phyloP scores from a whole-genome alignment of 2,888 invertebrate species.

The Cheilosia soror region DNA sequence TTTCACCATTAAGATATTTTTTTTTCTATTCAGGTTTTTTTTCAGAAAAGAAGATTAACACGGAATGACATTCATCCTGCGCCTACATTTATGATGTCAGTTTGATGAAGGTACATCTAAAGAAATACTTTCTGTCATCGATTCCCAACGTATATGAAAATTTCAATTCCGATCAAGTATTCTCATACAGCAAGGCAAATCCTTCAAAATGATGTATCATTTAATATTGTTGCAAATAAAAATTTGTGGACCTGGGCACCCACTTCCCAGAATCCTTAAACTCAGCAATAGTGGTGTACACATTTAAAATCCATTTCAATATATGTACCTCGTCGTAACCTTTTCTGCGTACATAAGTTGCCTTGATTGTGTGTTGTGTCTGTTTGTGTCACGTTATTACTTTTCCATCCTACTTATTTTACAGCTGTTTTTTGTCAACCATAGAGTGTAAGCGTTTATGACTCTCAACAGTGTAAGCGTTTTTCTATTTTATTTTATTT shows the following conservation, averaged over 20 bases:
- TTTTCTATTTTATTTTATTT: not conserved
- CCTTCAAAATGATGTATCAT: conserved; percentile 10
- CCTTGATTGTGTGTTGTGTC: not conserved
- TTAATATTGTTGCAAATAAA: not conserved
- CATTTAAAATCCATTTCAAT: not conserved
- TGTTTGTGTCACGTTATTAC: not conserved
- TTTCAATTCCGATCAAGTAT: conserved; percentile 11
- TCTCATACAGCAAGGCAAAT: not conserved
- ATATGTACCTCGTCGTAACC: conserved; percentile 1
- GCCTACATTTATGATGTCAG: not conserved
- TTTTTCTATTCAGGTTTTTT: not conserved
- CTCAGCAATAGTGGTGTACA: not conserved
- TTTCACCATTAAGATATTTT: not conserved
- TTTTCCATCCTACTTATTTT: conserved; percentile 28
- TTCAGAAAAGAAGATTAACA: not conserved
- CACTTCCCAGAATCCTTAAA: too few species aligned
- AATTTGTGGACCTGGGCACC: not conserved
- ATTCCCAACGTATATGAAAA: not conserved
- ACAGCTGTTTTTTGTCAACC: conserved; percentile 59
- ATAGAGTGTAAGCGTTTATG: conserved; percentile 74
- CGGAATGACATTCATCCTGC: not conserved
- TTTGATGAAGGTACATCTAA: not conserved
- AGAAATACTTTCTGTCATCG: not conserved
- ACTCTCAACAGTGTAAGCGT: conserved; percentile 54
- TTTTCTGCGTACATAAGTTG: not conserved